phyloP scores from a whole-genome alignment of 1,140 invertebrate species.

The Platyscapa corneri region DNA sequence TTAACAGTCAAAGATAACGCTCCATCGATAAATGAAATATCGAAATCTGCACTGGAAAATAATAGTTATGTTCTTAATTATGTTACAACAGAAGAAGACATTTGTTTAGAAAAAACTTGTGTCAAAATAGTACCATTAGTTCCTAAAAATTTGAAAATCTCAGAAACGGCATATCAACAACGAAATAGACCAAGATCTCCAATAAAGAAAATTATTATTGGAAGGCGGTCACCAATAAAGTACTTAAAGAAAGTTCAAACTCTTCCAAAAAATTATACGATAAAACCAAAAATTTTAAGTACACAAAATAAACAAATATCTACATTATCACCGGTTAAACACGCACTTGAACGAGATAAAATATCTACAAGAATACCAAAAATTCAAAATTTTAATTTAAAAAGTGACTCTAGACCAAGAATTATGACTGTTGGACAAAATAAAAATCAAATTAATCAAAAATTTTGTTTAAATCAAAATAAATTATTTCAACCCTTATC shows the following conservation, averaged over 20 bases:
- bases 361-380: slow-evolving; percentile 11
- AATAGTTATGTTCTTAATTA: background rate
- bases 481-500: background rate
- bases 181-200: slow-evolving; percentile 66
- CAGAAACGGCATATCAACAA: background rate
- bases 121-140: background rate
- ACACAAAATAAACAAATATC: slow-evolving; percentile 6
- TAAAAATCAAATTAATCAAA: slow-evolving; percentile 29
- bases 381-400: slow-evolving; percentile 11
- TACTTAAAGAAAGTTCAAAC: slow-evolving; percentile 59
- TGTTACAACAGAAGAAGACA: slow-evolving; percentile 6
- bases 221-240: slow-evolving; percentile 66
- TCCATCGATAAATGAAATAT: slow-evolving; percentile 17
- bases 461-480: background rate
- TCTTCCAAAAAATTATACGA: slow-evolving; percentile 44
- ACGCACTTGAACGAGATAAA: slow-evolving; percentile 8
- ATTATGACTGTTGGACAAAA: background rate
- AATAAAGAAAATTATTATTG: slow-evolving; percentile 61
- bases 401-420: slow-evolving; percentile 22
- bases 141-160: background rate
- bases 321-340: slow-evolving; percentile 5
- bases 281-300: slow-evolving; percentile 41
- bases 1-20: slow-evolving; percentile 56
- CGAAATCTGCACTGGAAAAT: background rate
- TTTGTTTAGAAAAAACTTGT: background rate